These are phyloP conservation scores for Congeria kusceri DNA, from an alignment of 2,888 invertebrate genomes.

Conservation along the genomic window DNA sequence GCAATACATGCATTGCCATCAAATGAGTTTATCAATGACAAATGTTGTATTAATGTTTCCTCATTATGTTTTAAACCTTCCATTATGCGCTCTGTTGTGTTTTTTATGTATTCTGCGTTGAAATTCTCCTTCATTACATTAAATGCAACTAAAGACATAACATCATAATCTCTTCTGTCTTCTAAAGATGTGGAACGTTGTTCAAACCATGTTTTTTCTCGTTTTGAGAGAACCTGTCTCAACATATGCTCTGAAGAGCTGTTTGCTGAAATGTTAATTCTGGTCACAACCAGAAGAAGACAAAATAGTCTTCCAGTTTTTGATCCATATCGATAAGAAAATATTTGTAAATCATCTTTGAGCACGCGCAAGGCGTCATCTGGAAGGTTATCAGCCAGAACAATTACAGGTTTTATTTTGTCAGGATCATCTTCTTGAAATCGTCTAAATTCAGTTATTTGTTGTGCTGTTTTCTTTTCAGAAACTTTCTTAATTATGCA, in stretches of 20 bases:
- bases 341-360: neutral
- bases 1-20: neutral
- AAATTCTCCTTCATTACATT: conserved; percentile 5
- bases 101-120: neutral
- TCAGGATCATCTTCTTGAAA: neutral
- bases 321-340: neutral
- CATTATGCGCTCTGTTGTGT: neutral
- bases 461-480: neutral
- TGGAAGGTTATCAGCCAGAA: neutral
- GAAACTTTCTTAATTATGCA: neutral
- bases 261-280: neutral
- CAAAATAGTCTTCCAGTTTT: neutral
- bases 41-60: neutral
- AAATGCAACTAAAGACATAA: neutral
- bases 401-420: neutral
- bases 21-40: neutral
- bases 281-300: neutral
- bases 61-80: neutral
- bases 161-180: neutral
- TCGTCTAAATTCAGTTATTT: neutral
- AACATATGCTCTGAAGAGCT: neutral
- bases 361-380: neutral
- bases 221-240: neutral
- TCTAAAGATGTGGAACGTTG: neutral
- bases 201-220: neutral